Evolutionary conservation across 2,113 vertebrate species (phyloP).

Genomic region (Semicossyphus pulcher): DNA sequence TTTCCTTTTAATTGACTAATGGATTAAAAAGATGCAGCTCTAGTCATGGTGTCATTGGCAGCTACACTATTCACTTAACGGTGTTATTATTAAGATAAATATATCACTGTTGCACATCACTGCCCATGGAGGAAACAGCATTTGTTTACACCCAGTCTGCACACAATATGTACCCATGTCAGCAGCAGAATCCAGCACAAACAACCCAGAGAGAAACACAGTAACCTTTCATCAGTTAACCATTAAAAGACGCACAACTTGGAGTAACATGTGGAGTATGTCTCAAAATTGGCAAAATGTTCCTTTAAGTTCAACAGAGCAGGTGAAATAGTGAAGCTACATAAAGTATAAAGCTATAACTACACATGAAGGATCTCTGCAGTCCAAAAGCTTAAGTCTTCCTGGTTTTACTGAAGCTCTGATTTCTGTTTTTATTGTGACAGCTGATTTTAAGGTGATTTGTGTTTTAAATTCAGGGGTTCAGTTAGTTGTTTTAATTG

Average conservation of each 20-base stretch:
- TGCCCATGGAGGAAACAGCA: slow-evolving; percentile 20
- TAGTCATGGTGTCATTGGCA: not conserved
- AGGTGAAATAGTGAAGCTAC: slow-evolving; percentile 13
- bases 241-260: not conserved
- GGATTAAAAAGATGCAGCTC: not conserved
- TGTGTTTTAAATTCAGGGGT: slow-evolving; percentile 33
- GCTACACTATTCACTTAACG: not conserved
- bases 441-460: slow-evolving; percentile 40
- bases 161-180: not conserved
- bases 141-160: slow-evolving; percentile 13
- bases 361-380: slow-evolving; percentile 46
- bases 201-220: not conserved
- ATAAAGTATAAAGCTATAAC: slow-evolving; percentile 2
- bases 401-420: slow-evolving; percentile 48
- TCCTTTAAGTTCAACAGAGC: slow-evolving; percentile 25
- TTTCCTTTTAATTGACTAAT: not conserved
- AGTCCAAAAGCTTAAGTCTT: slow-evolving; percentile 49
- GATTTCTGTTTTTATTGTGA: slow-evolving; percentile 49
- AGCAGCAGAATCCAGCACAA: not conserved
- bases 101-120: slow-evolving; percentile 14
- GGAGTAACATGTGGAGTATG: not conserved
- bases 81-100: not conserved
- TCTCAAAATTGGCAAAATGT: slow-evolving; percentile 27
- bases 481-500: slow-evolving; percentile 34
- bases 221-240: not conserved